phyloP scores from a whole-genome alignment of 1,140 invertebrate genomes.

The Hetaerina americana region DNA sequence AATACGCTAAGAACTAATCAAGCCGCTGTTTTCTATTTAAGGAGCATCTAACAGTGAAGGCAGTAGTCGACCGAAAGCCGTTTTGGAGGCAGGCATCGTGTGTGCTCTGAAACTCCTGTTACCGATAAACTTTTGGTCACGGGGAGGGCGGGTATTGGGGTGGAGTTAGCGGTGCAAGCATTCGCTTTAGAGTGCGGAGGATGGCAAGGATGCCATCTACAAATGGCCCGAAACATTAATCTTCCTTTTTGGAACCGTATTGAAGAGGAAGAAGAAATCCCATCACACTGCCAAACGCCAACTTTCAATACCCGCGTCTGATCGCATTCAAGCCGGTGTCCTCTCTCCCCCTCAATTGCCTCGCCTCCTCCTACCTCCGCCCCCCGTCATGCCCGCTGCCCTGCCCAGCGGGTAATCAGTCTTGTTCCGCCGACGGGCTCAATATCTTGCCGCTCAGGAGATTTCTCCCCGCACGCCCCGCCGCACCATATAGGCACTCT shows the following conservation, averaged over 20 bases:
- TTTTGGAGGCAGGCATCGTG: no score
- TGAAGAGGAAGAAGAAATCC: not conserved
- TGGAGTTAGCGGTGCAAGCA: no score
- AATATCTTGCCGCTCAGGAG: not conserved
- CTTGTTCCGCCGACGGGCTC: not conserved
- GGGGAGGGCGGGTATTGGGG: no score
- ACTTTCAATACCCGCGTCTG: not conserved
- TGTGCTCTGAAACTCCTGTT: no score
- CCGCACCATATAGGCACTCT: not conserved
- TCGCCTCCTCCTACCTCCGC: not conserved
- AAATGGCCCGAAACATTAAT: not conserved
- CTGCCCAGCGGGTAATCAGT: not conserved
- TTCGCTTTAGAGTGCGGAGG: no score
- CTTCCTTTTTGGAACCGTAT: not conserved
- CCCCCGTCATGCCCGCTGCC: not conserved
- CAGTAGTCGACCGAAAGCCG: no score
- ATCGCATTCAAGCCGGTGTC: not conserved
- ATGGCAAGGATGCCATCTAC: not conserved
- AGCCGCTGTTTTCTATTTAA: no score
- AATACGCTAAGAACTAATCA: no score
- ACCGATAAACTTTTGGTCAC: no score
- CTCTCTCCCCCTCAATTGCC: not conserved
- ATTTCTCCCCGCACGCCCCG: not conserved
- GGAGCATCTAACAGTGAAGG: no score
- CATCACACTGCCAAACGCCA: not conserved